These are phyloP conservation scores for Lordiphosa stackelbergi DNA, from an alignment of 1,140 invertebrate genomes.

Conservation along the genomic window DNA sequence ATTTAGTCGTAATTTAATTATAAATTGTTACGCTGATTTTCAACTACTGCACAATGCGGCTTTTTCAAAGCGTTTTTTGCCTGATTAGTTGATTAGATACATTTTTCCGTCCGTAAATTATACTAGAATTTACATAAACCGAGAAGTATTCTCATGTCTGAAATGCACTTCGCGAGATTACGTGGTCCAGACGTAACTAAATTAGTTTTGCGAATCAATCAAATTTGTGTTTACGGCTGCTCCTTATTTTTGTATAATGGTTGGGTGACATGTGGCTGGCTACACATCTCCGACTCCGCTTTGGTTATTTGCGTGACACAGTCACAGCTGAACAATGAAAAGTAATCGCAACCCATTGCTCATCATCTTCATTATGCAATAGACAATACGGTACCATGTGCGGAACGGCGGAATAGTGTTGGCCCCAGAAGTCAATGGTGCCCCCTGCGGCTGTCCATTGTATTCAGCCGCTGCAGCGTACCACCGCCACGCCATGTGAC, in stretches of 20 bases:
- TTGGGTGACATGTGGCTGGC: constrained; percentile 9
- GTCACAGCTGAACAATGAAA: constrained; percentile 50
- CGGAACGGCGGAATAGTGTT: constrained; percentile 2
- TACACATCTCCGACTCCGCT: constrained; percentile 2
- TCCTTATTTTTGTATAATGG: constrained; percentile 3
- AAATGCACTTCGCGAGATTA: constrained; percentile 38
- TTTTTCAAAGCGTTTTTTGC: constrained; percentile 9
- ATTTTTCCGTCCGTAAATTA: constrained; percentile 9
- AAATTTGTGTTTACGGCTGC: constrained; percentile 18
- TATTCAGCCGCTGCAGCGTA: constrained; percentile 18
- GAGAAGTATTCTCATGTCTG: constrained; percentile 33
- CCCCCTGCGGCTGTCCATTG: constrained; percentile 46
- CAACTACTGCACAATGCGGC: not conserved
- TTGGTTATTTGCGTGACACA: constrained; percentile 52
- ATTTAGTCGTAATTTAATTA: too few species aligned
- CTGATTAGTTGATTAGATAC: constrained; percentile 12
- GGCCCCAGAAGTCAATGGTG: constrained; percentile 23
- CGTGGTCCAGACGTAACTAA: constrained; percentile 21
- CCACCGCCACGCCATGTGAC: constrained; percentile 45
- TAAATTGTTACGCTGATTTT: too few species aligned
- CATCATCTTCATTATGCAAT: constrained; percentile 61
- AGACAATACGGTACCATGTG: constrained; percentile 4
- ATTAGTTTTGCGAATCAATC: constrained; percentile 14
- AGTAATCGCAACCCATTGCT: constrained; percentile 61
- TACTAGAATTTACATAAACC: constrained; percentile 12